phyloP scores from a whole-genome alignment of 2,113 vertebrate species.

The Coreoperca whiteheadi region DNA sequence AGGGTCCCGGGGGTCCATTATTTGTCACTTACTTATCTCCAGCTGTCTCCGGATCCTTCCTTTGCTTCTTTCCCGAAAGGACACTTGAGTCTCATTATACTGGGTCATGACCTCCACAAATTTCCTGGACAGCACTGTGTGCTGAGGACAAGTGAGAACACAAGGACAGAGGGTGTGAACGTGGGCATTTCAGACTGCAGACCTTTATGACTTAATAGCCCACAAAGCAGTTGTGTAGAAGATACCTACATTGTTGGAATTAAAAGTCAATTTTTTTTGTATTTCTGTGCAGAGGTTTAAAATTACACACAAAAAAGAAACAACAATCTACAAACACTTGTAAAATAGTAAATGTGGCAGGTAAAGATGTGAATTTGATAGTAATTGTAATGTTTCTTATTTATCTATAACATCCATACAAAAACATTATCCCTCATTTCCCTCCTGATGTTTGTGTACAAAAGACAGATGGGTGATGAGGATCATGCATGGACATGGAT shows the following conservation, averaged over 20 bases:
- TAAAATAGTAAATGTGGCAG: background rate
- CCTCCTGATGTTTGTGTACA: background rate
- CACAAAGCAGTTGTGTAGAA: background rate
- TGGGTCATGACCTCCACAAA: constrained; percentile 97
- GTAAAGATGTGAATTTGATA: background rate
- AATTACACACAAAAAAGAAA: background rate
- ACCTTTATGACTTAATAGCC: background rate
- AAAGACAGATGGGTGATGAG: background rate
- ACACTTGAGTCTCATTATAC: constrained; percentile 94
- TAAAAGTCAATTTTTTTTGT: too few relatives aligned
- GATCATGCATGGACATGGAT: background rate
- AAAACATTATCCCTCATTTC: background rate
- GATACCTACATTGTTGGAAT: background rate
- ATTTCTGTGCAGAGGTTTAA: background rate
- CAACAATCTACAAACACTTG: background rate
- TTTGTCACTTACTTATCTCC: constrained; percentile 93
- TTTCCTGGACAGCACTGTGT: constrained; percentile 92
- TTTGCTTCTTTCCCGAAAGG: constrained; percentile 95
- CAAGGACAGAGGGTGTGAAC: constrained; percentile 9
- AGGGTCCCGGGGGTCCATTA: background rate
- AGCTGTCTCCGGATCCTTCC: constrained; percentile 94
- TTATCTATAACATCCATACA: background rate
- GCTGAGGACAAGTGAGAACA: constrained; percentile 78
- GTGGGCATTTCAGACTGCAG: background rate
- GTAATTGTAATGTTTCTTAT: background rate